Percentiles rank a stretch among this genome's conserved stretches.
These are phyloP conservation scores for Nibea albiflora DNA, from an alignment of 2,113 vertebrate genomes.

Conservation along the genomic window DNA sequence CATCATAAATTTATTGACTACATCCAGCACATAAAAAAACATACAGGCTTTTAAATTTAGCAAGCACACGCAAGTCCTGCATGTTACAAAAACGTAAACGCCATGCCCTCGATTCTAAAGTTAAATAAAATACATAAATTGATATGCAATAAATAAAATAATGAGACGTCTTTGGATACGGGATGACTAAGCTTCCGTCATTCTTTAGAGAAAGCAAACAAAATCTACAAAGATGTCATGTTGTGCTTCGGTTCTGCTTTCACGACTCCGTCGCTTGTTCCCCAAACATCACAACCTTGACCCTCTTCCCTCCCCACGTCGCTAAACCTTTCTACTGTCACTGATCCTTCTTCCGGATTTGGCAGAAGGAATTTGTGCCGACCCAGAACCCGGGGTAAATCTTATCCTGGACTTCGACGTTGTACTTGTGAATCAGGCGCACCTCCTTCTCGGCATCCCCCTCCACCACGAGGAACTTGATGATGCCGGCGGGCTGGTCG, in stretches of 20 bases:
- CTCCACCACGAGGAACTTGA: conserved; percentile 80
- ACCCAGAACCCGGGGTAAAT: conserved; percentile 82
- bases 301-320: neutral
- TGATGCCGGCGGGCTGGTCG: conserved; percentile 83
- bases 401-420: conserved; percentile 69
- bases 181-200: conserved; percentile 22
- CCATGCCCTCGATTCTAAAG: neutral
- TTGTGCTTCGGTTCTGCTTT: conserved; percentile 7
- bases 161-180: neutral
- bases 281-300: conserved; percentile 41
- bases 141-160: conserved; percentile 15
- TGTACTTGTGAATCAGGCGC: conserved; percentile 77
- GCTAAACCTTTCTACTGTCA: conserved; percentile 15
- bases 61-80: conserved; percentile 26
- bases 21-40: conserved; percentile 65
- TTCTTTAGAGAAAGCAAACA: conserved; percentile 49
- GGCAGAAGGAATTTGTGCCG: conserved; percentile 79
- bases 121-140: conserved; percentile 34
- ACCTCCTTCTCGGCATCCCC: conserved; percentile 73
- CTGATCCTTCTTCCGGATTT: conserved; percentile 73
- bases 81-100: conserved; percentile 32
- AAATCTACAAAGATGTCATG: conserved; percentile 14
- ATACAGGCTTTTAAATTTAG: conserved; percentile 40
- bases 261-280: conserved; percentile 49
- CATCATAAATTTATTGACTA: conserved; percentile 64